Conservation (phyloP, 2,113 vertebrate genomes). For the Amazona vittata region DNA sequence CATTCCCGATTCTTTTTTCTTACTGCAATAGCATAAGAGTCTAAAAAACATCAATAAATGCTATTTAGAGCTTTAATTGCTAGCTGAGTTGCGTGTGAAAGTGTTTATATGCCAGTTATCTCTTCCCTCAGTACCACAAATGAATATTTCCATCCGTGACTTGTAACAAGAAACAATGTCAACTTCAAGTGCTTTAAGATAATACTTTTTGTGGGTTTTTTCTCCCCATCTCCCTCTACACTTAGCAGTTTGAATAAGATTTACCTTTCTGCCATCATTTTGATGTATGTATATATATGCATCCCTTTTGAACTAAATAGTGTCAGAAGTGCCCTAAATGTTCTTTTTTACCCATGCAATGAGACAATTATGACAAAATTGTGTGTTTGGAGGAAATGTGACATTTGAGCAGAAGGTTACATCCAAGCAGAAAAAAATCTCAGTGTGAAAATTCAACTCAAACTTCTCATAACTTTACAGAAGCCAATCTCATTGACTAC, state of each 20-base stretch:
- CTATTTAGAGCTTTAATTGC: neutral
- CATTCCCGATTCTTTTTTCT: neutral
- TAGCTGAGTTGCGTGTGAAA: neutral
- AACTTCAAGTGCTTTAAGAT: neutral
- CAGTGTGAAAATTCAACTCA: neutral
- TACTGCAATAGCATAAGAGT: neutral
- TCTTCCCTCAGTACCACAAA: neutral
- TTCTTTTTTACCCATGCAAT: neutral
- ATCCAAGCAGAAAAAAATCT: neutral
- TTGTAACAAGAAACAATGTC: neutral
- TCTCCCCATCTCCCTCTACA: neutral
- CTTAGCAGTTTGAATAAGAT: neutral
- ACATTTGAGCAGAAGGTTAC: neutral
- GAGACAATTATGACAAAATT: neutral
- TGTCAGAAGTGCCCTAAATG: neutral
- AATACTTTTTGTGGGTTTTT: neutral
- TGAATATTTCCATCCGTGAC: neutral
- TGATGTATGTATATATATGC: neutral
- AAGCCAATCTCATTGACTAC: accelerated
- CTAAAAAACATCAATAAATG: neutral
- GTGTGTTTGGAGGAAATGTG: neutral
- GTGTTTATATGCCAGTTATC: neutral
- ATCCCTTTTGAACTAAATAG: neutral
- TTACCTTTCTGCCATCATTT: neutral
- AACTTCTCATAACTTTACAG: neutral